Evolutionary conservation across 2,797 vertebrate species (phyloP), one percentile per base, ranked within the genome.

Genomic region (Gymnoscopelus braueri): DNA sequence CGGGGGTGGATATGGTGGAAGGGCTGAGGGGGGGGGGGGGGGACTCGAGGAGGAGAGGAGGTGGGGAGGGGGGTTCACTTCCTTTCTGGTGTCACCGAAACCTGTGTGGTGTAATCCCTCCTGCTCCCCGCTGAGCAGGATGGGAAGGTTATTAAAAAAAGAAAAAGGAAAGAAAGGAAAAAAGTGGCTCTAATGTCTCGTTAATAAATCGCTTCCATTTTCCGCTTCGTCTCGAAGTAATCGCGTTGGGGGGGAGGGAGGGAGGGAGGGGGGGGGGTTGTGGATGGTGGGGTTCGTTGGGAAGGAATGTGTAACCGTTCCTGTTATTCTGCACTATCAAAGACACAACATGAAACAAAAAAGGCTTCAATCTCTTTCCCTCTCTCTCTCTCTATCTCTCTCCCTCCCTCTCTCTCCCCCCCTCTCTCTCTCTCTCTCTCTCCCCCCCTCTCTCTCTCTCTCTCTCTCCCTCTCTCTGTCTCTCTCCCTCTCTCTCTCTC

Each of bases 171-270:
- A 10, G 39, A 44, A 10, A 10, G 39, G 1, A 3, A 44, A 44
- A 44, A 94, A 92, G 90, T 90, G 92, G 90, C 92, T 93, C 93
- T 94, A 94, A 95, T 95, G 94, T 94, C 93, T 93, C 89, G 92
- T 95, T 95, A 95, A 94, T 94, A 94, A 94, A 94, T 94, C 92
- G 91, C 92, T 94, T 94, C 93, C 93, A 93, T 93, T 94, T 94
- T 94, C 91, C 92, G 91, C 93, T 92, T 92, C 87, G 90, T 93
- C 91, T 93, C 87, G 88, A 87, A 84, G 90, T 93, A 94, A 91
- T 92, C 91, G 89, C 62, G 88, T 87, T 87, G 88, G 76, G 86
- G 89, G 74, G 60, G 54, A 61, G 59, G 60, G 39, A 2, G 1
- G 39, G 39, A 8, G 6, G 8, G 39, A 2, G 7, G 39, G 6